Conservation (phyloP, 2,113 vertebrate genomes). For the Setophaga petechia region DNA sequence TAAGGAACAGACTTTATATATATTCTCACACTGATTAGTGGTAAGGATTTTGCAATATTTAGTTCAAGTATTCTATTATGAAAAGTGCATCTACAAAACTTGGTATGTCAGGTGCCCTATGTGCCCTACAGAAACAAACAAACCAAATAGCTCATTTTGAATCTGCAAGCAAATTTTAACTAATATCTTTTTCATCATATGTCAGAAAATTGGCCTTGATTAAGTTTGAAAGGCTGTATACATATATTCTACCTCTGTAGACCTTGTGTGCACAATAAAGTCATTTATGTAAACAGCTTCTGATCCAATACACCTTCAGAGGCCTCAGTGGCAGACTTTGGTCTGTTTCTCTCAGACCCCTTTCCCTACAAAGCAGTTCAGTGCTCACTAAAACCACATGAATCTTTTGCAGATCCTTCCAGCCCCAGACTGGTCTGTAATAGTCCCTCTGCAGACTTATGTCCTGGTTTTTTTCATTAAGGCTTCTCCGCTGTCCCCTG, state of each 20-base stretch:
- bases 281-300: background rate
- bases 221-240: background rate
- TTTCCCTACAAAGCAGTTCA: background rate
- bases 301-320: background rate
- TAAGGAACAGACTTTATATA: background rate
- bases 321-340: background rate
- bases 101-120: background rate
- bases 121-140: background rate
- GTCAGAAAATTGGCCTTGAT: background rate
- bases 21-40: background rate
- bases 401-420: background rate
- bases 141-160: background rate
- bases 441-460: background rate
- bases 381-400: background rate
- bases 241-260: background rate
- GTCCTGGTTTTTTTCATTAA: background rate
- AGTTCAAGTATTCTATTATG: background rate
- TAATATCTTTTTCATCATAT: background rate
- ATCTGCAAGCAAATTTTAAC: background rate
- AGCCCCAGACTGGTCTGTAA: background rate
- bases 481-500: background rate
- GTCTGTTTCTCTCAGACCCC: background rate
- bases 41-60: background rate
- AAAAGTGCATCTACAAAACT: background rate
- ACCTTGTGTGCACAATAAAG: background rate